Percentiles rank a stretch among this genome's conserved stretches.
phyloP scores from a whole-genome alignment of 1,140 invertebrate genomes.

The Chymomyza costata region DNA sequence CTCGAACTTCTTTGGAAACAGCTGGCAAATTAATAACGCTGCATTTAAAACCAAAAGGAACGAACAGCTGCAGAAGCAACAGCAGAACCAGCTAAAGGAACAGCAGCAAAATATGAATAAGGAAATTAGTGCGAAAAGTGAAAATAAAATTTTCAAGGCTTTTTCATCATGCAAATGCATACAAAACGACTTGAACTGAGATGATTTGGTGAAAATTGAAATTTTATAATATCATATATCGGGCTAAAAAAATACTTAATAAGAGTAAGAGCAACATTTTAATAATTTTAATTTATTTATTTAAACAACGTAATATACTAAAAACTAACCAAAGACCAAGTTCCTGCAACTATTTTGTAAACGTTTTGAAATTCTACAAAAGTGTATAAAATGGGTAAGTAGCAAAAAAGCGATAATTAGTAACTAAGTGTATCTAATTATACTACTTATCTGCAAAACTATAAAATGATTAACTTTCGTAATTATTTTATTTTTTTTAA shows the following conservation, averaged over 20 bases:
- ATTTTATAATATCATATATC: background rate
- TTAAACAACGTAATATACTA: too few relatives aligned
- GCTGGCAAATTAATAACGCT: constrained; percentile 42
- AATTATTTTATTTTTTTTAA: too few relatives aligned
- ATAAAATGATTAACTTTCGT: too few relatives aligned
- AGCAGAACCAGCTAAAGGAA: constrained; percentile 13
- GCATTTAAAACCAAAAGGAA: constrained; percentile 35
- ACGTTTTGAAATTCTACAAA: too few relatives aligned
- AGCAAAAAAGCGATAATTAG: too few relatives aligned
- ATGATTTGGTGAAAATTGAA: too few relatives aligned
- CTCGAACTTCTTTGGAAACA: constrained; percentile 26
- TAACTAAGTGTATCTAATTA: too few relatives aligned
- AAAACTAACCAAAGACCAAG: too few relatives aligned
- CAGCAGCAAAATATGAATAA: constrained; percentile 28
- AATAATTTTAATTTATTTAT: background rate
- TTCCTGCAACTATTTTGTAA: too few relatives aligned
- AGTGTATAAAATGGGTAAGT: too few relatives aligned
- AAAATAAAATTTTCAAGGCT: constrained; percentile 46
- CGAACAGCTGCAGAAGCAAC: constrained; percentile 24
- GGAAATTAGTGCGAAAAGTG: constrained; percentile 43
- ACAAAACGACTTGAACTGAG: constrained; percentile 23
- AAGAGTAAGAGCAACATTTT: background rate
- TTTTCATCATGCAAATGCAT: constrained; percentile 42
- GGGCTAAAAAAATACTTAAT: too few relatives aligned
- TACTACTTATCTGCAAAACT: too few relatives aligned